Evolutionary conservation across 2,797 vertebrate species (phyloP).

Genomic region (Phoebastria nigripes): DNA sequence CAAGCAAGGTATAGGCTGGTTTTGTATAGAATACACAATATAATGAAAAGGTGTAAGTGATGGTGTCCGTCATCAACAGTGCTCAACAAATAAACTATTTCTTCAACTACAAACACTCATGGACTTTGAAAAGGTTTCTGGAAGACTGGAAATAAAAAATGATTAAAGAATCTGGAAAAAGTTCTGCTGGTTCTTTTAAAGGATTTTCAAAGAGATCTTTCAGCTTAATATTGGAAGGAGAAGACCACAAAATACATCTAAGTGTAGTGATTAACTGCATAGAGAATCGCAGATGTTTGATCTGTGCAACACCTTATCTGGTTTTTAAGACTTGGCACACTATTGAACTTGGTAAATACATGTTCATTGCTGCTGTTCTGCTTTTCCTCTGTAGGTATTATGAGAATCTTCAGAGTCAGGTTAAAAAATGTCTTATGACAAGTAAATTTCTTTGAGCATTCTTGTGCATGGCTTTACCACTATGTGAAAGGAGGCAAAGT

Average conservation of each 20-base stretch:
- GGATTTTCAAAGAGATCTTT: neutral
- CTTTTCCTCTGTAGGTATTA: neutral
- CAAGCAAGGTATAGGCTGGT: neutral
- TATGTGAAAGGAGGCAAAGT: neutral
- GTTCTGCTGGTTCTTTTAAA: neutral
- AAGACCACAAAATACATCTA: neutral
- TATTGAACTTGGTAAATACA: fast-evolving
- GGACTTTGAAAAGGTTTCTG: neutral
- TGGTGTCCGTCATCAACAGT: neutral
- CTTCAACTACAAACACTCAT: neutral
- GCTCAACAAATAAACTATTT: neutral
- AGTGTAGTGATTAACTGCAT: neutral
- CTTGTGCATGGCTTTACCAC: neutral
- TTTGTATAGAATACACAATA: neutral
- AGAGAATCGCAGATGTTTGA: neutral
- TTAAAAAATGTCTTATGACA: neutral
- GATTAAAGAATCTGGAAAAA: neutral
- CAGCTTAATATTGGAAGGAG: neutral
- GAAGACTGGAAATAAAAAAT: neutral
- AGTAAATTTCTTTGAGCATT: neutral
- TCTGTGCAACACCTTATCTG: neutral
- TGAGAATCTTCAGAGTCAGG: neutral
- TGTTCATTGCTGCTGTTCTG: neutral
- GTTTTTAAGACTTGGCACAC: neutral
- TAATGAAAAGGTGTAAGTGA: neutral